Evolutionary conservation across 92 coral and sea anemone species (phyloP), one percentile per base, ranked within the genome.

Genomic region (Palythoa grandiflora): DNA sequence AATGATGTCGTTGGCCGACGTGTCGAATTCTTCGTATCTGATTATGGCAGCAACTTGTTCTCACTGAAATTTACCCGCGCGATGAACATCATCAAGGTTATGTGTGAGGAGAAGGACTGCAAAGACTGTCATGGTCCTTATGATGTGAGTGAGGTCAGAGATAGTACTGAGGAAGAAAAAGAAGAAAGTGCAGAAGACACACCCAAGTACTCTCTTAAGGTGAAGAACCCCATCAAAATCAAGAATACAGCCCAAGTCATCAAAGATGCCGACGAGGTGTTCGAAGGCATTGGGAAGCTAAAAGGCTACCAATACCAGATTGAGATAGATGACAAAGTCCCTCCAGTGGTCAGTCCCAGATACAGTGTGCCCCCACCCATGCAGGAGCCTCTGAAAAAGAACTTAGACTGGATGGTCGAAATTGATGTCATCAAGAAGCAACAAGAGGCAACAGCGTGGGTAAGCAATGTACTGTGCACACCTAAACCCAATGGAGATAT

Each of bases 251-350:
- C 83, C 91, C 91, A 90, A 88, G 93, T 90, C 81, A 38, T 87
- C 85, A 91, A 88, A 74, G 91, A 91, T 91, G 93, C 89, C 86
- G 59, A 81, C 39, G 93, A 91, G 15, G 87, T 91, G 86, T 88
- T 91, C 81, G 89, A 91, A 91, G 93, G 93, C 83, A 70, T 86
- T 39, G 92, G 92, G 35, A 90, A 90, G 92, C 40, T 90, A 86
- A 90, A 86, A 85, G 93, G 93, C 91, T 91, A 83, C 93, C 89
- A 91, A 91, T 88, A 88, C 91, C 91, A 77, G 91, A 91, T 91
- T 73, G 86, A 89, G 85, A 61, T 83, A 52, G 91, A 91, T 90
- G 90, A 90, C 87, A 90, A 90, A 87, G 91, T 81, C 79, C 93
- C 87, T 71, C 93, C 93, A 48, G 90, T 90, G 93, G 93, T 90